Evolutionary conservation across 1,140 invertebrate genomes (phyloP).

Genomic region (Hylaeus volcanicus): DNA sequence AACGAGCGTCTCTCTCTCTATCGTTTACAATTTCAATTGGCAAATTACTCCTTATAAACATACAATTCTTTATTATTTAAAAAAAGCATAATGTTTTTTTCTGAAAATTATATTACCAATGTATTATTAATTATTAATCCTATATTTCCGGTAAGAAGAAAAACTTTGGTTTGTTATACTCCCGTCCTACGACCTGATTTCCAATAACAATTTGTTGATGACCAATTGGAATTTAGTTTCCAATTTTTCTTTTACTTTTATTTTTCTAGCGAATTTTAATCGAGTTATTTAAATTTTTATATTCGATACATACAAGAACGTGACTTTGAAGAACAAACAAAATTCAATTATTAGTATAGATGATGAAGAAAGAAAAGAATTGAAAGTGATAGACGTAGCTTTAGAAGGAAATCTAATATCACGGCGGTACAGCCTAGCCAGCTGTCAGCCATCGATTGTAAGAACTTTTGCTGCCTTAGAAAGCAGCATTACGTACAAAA

Average conservation of each 20-base stretch:
- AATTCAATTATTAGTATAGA: not conserved
- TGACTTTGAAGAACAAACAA: not conserved
- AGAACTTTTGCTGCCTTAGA: slow-evolving; percentile 50
- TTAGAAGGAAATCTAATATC: slow-evolving; percentile 4
- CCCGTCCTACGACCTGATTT: slow-evolving; percentile 47
- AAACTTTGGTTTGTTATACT: slow-evolving; percentile 37
- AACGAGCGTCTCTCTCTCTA: slow-evolving; percentile 20
- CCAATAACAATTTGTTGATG: not conserved
- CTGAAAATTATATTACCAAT: not conserved
- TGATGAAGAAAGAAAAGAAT: not conserved
- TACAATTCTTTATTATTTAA: not conserved
- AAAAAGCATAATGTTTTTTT: too few species aligned
- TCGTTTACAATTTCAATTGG: not conserved
- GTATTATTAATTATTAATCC: not conserved
- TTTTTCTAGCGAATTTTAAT: not conserved
- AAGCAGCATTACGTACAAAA: slow-evolving; percentile 35
- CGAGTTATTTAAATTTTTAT: not conserved
- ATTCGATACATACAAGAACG: not conserved
- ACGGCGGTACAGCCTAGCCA: slow-evolving; percentile 62
- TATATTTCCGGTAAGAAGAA: slow-evolving; percentile 11
- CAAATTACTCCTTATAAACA: not conserved
- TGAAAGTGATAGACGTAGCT: slow-evolving; percentile 52
- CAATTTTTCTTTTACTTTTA: not conserved
- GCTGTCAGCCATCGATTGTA: slow-evolving; percentile 74
- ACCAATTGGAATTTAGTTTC: slow-evolving; percentile 24